These are phyloP conservation scores for Heliopora coerulea DNA, from an alignment of 92 coral and sea anemone species.

Conservation along the genomic window DNA sequence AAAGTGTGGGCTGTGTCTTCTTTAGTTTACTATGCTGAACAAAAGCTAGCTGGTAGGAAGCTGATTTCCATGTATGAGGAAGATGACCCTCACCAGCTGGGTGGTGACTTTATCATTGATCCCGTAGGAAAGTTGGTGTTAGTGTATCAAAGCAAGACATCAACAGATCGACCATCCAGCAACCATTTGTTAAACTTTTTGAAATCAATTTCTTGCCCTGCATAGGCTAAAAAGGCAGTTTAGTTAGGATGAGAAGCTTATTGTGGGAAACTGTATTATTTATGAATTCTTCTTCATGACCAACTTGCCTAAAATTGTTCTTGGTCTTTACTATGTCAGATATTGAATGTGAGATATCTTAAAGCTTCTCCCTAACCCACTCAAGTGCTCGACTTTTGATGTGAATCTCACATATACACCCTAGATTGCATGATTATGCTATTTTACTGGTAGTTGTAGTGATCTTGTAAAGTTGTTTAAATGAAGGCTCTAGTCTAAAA, in stretches of 20 bases:
- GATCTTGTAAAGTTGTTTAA: not conserved
- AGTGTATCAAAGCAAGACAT: constrained; percentile 65
- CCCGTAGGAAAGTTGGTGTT: constrained; percentile 67
- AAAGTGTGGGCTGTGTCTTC: constrained; percentile 72
- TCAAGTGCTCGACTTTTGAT: too few relatives aligned
- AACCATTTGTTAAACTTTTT: constrained; percentile 60
- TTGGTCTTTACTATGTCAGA: too few relatives aligned
- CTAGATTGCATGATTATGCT: too few relatives aligned
- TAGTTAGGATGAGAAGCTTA: too few relatives aligned
- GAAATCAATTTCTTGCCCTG: constrained; percentile 20
- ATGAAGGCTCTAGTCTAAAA: constrained; percentile 26
- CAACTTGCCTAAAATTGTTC: too few relatives aligned
- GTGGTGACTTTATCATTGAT: constrained; percentile 86
- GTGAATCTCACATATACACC: too few relatives aligned
- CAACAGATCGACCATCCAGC: constrained; percentile 81
- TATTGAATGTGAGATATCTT: too few relatives aligned
- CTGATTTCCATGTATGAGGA: constrained; percentile 63
- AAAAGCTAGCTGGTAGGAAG: constrained; percentile 71
- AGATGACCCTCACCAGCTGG: constrained; percentile 92
- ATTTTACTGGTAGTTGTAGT: too few relatives aligned
- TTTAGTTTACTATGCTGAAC: constrained; percentile 82
- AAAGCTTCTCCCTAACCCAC: too few relatives aligned
- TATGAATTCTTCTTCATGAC: too few relatives aligned
- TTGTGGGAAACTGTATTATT: too few relatives aligned
- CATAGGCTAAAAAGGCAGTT: not conserved